A percentile compares a stretch with the other conserved stretches of the same genome.
These are phyloP conservation scores for Aurelia sp. DNA, from an alignment of 30 jellyfish, hydroid and myxozoan genomes.

Conservation along the genomic window DNA sequence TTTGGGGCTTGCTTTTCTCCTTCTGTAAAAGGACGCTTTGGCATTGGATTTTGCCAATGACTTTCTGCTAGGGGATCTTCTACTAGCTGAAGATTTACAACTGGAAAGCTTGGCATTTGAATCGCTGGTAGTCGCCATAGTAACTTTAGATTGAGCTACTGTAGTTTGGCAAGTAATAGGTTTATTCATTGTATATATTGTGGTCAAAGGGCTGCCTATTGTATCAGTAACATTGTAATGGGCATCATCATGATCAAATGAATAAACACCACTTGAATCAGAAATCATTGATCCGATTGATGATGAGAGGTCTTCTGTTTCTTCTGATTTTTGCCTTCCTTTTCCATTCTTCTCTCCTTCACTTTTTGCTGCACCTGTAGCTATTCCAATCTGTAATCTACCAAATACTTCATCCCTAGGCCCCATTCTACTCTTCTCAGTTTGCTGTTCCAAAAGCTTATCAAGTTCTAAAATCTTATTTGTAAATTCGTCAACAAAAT, in stretches of 20 bases:
- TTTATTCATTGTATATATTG: not conserved
- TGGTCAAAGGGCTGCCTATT: not conserved
- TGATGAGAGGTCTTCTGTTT: slow-evolving; percentile 49
- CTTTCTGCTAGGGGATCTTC: not conserved
- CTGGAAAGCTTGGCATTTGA: not conserved
- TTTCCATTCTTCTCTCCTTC: slow-evolving; percentile 10
- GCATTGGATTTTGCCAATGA: not conserved
- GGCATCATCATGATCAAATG: slow-evolving; percentile 78
- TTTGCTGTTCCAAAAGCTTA: slow-evolving; percentile 32
- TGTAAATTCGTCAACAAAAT: slow-evolving; percentile 45
- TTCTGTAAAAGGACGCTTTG: not conserved
- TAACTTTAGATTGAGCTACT: not conserved
- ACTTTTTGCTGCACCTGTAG: slow-evolving; percentile 9
- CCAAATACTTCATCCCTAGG: not conserved
- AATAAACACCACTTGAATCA: slow-evolving; percentile 89
- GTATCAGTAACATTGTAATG: slow-evolving; percentile 15
- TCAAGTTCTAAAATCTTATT: slow-evolving; percentile 42
- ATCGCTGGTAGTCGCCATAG: not conserved
- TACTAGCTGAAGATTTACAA: not conserved
- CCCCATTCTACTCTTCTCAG: not conserved
- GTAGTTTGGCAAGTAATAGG: not conserved
- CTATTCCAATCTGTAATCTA: not conserved
- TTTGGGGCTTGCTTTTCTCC: not conserved
- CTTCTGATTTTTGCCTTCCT: slow-evolving; percentile 20
- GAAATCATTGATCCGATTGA: slow-evolving; percentile 79